These are phyloP conservation scores for Sinohyriopsis cumingii DNA, from an alignment of 2,888 invertebrate genomes.

Conservation along the genomic window DNA sequence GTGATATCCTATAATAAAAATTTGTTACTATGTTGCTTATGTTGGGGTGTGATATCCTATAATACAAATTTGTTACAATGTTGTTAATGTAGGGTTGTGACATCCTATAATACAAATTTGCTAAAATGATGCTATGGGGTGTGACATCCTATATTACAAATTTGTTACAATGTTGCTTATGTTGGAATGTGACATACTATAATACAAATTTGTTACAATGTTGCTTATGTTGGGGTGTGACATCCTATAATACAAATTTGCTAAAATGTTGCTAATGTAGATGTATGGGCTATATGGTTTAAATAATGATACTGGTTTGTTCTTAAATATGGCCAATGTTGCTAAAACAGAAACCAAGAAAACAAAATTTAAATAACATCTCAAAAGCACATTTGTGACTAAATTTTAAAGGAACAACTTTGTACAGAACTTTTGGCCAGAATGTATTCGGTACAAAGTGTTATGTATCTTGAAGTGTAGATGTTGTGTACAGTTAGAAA, in stretches of 20 bases:
- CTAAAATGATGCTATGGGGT: background rate
- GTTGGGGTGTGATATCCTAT: too few relatives aligned
- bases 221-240: background rate
- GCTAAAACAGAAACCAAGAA: too few relatives aligned
- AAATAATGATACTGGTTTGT: too few relatives aligned
- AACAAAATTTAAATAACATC: too few relatives aligned
- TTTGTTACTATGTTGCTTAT: background rate
- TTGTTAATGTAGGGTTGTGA: background rate
- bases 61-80: background rate
- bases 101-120: background rate
- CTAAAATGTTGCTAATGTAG: background rate
- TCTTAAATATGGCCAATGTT: too few relatives aligned
- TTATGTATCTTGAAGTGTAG: too few relatives aligned
- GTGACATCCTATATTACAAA: background rate
- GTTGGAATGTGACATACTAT: background rate
- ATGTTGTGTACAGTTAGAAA: too few relatives aligned
- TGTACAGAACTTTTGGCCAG: too few relatives aligned
- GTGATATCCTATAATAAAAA: background rate
- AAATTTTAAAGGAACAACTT: too few relatives aligned
- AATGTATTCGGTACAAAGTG: too few relatives aligned
- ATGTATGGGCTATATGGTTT: too few relatives aligned
- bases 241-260: background rate
- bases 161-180: background rate
- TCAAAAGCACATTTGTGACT: too few relatives aligned
- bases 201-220: background rate